Percentiles rank a stretch among this genome's conserved stretches.
Evolutionary conservation across 2,113 vertebrate genomes (phyloP).

Genomic region (Chunga burmeisteri): DNA sequence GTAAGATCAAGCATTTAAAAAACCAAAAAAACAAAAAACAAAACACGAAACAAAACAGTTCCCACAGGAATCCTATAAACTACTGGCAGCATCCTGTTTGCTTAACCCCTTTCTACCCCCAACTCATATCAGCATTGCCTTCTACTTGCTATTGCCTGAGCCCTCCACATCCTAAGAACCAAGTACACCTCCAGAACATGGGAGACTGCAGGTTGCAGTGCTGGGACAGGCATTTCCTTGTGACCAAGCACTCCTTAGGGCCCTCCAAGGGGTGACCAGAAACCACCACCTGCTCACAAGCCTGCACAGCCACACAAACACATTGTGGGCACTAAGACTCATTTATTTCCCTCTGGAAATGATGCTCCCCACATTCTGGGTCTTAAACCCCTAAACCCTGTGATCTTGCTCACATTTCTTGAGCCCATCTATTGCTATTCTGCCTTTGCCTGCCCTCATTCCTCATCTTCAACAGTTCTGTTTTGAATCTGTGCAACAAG

Average conservation of each 20-base stretch:
- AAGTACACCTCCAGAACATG: background rate
- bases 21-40: background rate
- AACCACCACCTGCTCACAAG: background rate
- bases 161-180: background rate
- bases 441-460: background rate
- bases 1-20: background rate
- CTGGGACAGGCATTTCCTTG: background rate
- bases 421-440: background rate
- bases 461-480: background rate
- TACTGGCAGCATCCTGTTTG: background rate
- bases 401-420: background rate
- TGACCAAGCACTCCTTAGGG: background rate
- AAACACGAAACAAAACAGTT: background rate
- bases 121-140: background rate
- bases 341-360: background rate
- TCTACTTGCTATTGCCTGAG: background rate
- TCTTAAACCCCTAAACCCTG: background rate
- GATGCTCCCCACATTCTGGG: background rate
- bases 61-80: background rate
- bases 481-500: background rate
- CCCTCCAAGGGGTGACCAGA: background rate
- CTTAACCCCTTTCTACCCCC: background rate
- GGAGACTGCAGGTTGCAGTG: background rate
- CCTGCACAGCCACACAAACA: background rate
- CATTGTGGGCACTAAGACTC: background rate